Evolutionary conservation across 2,797 vertebrate genomes (phyloP).

Genomic region (Molossus alvarezi): DNA sequence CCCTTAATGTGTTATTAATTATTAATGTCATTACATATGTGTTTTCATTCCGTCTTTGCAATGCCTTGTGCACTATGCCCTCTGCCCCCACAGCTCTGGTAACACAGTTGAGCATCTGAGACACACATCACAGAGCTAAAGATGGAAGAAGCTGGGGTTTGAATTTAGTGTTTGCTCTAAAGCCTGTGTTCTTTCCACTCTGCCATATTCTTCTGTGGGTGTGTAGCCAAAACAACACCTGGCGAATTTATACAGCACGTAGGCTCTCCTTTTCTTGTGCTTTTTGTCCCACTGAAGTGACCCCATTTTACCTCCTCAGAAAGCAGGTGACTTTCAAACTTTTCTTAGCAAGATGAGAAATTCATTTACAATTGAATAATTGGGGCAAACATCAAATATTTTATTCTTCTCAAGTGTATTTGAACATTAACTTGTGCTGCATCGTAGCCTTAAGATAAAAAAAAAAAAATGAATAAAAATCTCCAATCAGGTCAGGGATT

Average conservation of each 20-base stretch:
- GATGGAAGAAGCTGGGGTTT: not conserved
- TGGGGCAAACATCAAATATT: too few species aligned
- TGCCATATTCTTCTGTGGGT: not conserved
- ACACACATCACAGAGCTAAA: not conserved
- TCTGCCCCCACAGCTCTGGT: not conserved
- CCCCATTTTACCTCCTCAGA: not conserved
- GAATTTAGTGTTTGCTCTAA: not conserved
- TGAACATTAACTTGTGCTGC: not conserved
- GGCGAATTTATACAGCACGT: not conserved
- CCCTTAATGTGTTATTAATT: not conserved
- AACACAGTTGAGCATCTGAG: not conserved
- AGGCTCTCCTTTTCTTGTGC: not conserved
- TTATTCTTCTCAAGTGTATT: not conserved
- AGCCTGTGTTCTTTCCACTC: not conserved
- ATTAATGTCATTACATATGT: not conserved
- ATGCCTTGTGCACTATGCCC: not conserved
- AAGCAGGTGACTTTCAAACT: not conserved
- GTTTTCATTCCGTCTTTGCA: not conserved
- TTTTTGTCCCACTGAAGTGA: not conserved
- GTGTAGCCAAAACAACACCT: not conserved
- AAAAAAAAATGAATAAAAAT: not conserved
- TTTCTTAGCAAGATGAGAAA: not conserved
- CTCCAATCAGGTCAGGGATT: not conserved
- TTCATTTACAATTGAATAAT: not conserved
- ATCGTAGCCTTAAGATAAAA: not conserved